Base-by-base conservation (phyloP, 2,113 vertebrate genomes). In the Paracanthobrama guichenoti region DNA sequence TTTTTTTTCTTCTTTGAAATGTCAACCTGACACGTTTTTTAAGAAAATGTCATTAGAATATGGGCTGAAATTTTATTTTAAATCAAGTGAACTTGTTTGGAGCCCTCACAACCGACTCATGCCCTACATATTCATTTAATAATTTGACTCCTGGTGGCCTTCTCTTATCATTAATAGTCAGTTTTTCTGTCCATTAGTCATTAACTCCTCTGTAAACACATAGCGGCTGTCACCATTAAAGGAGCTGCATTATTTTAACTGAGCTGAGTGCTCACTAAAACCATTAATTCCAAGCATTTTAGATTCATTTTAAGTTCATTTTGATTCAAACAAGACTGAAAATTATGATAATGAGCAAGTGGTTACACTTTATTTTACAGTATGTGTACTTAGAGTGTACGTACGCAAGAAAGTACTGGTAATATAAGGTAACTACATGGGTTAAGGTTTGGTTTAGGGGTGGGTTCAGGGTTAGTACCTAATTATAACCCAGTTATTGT, bases 21-120 rank as follows among this genome's bases (percentile, higher is more conserved):
- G 48, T 69, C 46, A 81, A 71, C 26, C 46, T 24, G 31, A 67
- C 46, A 39, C 0, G 12, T 69, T 69, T 39, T 69, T 35, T 57
- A 24, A 53, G 64, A 7, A 71, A 71, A 81, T 24, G 12, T 55
- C 0, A 55, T 53, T 35, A 14, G 55, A 12, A 28, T 22, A 18
- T 28, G 2, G 2, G 31, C 24, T 64, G 79, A 64, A 67, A 50
- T 35, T 66, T 16, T 35, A 46, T n/a, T 67, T 53, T 81, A 8
- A 67, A 81, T 81, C 44, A 35, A 22, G 26, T 35, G 24, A 48
- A 66, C 59, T 28, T 53, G 16, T 76, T 76, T 76, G 18, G 11
- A 76, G 50, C 72, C 14, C 16, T 9, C 50, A 13, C 26, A 77
- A n/a, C 26, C 14, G n/a, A 73, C 13, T 48, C 7, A 28, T 77